phyloP scores from a whole-genome alignment of 2,797 vertebrate species.

The Hapalemur alaotrensis region DNA sequence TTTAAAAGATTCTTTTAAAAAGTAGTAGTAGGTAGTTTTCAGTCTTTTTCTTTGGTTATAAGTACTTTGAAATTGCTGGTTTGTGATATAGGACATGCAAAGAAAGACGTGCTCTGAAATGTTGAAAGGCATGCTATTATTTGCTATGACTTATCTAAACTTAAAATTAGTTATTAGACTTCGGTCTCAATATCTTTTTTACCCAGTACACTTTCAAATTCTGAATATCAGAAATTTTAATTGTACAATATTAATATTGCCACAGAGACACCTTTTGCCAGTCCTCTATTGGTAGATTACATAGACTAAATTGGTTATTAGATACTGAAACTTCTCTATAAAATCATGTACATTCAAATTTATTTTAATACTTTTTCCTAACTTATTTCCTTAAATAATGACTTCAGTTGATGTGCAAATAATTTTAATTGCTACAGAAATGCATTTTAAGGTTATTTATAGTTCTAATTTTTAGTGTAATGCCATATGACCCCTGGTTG shows the following conservation, averaged over 20 bases:
- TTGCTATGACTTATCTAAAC: neutral
- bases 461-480: neutral
- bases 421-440: neutral
- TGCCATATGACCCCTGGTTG: accelerated
- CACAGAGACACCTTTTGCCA: neutral
- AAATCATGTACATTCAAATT: neutral
- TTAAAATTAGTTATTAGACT: neutral
- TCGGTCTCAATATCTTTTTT: neutral
- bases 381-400: neutral
- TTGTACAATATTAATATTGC: neutral
- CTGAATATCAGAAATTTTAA: neutral
- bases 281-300: neutral
- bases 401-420: neutral
- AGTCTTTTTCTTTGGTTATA: neutral
- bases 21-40: neutral
- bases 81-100: neutral
- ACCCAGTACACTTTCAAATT: neutral
- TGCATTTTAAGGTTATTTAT: neutral
- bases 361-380: neutral
- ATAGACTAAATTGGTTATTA: neutral
- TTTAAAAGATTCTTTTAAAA: neutral
- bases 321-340: neutral
- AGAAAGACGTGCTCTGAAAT: neutral
- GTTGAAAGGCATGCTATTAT: neutral
- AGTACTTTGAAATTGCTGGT: neutral